phyloP scores from a whole-genome alignment of 2,888 invertebrate genomes.

The Pollenia griseotomentosa region DNA sequence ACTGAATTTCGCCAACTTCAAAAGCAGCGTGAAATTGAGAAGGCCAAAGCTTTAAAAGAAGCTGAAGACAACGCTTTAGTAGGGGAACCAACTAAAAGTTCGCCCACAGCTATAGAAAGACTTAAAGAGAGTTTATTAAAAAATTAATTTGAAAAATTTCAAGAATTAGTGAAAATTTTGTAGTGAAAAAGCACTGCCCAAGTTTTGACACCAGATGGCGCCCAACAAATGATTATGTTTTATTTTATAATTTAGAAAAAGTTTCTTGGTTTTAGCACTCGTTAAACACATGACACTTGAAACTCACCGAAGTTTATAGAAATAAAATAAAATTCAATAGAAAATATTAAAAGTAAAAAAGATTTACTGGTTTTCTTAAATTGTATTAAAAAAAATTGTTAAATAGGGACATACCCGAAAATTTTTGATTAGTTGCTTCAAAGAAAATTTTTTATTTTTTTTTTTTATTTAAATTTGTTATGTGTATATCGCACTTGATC shows the following conservation, averaged over 20 bases:
- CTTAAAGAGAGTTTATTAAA: conserved; percentile 79
- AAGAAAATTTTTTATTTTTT: no score
- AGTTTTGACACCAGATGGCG: background rate
- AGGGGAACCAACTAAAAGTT: conserved; percentile 30
- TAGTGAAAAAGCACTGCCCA: conserved; percentile 56
- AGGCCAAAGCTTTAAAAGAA: conserved; percentile 78
- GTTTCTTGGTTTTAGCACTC: conserved; percentile 26
- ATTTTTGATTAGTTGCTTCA: no score
- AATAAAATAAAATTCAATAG: conserved; percentile 11
- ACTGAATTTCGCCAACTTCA: conserved; percentile 88
- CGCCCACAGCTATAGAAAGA: conserved; percentile 78
- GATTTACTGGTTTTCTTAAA: background rate
- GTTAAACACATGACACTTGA: conserved; percentile 54
- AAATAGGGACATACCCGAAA: no score
- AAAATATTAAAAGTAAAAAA: background rate
- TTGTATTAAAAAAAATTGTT: background rate
- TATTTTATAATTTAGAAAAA: background rate
- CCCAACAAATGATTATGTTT: background rate
- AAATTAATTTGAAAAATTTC: conserved; percentile 66
- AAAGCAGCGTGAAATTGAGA: conserved; percentile 83
- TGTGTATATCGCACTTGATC: no score
- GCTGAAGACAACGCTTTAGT: conserved; percentile 75
- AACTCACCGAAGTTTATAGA: conserved; percentile 39
- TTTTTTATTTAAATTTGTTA: no score
- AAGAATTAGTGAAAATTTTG: conserved; percentile 12